Conservation (phyloP, 2,113 vertebrate species). For the Arizona elegans region DNA sequence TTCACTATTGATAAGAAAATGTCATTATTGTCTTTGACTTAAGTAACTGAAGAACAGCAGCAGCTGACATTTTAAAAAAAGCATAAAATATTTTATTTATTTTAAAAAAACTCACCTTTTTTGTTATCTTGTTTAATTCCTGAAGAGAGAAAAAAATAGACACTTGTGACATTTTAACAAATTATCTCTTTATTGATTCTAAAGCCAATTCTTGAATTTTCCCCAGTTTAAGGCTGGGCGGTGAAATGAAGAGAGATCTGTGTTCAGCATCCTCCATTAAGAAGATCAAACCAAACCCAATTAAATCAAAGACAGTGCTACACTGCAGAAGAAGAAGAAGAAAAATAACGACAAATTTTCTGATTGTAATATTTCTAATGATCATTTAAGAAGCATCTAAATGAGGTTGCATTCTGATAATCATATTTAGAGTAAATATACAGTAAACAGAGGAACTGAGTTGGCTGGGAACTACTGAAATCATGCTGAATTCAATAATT, state of each 20-base stretch:
- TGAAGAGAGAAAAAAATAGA: background rate
- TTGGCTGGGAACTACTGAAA: background rate
- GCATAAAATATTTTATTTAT: background rate
- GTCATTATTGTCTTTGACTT: slow-evolving; percentile 17
- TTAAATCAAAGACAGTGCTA: background rate
- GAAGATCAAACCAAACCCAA: background rate
- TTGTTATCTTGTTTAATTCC: background rate
- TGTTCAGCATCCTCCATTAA: background rate
- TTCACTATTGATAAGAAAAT: slow-evolving; percentile 11
- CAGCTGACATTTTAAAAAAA: slow-evolving; percentile 3
- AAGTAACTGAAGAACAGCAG: background rate
- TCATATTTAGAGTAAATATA: background rate
- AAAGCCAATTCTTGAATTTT: background rate
- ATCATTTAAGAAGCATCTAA: background rate
- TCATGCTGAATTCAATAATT: background rate
- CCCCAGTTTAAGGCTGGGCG: background rate
- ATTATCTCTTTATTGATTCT: background rate
- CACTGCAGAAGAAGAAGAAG: background rate
- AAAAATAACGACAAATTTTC: background rate
- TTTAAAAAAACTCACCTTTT: background rate
- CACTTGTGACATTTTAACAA: slow-evolving; percentile 1
- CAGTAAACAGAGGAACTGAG: background rate
- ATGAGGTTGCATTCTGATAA: background rate
- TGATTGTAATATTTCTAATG: background rate
- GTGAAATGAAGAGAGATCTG: background rate